phyloP scores from a whole-genome alignment of 1,140 invertebrate species.

The Choristoneura fumiferana region DNA sequence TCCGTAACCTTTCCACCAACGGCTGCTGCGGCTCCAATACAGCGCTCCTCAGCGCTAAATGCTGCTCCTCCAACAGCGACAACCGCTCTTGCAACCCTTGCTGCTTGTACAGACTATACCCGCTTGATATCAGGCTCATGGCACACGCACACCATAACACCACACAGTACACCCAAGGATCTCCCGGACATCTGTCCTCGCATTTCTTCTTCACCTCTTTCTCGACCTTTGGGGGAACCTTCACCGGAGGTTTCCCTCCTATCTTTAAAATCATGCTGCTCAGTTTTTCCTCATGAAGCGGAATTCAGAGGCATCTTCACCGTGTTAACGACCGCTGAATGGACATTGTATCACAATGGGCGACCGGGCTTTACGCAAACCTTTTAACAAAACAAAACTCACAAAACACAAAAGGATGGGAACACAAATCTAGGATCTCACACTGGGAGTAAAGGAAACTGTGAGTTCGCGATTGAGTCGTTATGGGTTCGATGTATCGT shows the following conservation, averaged over 20 bases:
- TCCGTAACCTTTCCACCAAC: slow-evolving; percentile 53
- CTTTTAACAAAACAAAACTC: slow-evolving; percentile 5
- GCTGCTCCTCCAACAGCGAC: slow-evolving; percentile 63
- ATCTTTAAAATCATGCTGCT: slow-evolving; percentile 65
- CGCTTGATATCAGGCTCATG: slow-evolving; percentile 71
- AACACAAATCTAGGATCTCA: not conserved
- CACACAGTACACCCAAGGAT: slow-evolving; percentile 67
- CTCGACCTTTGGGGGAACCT: slow-evolving; percentile 33
- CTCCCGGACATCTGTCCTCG: slow-evolving; percentile 57
- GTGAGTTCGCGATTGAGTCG: slow-evolving; percentile 9
- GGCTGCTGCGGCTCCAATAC: slow-evolving; percentile 70
- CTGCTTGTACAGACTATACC: slow-evolving; percentile 63
- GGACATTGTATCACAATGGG: slow-evolving; percentile 10
- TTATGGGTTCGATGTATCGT: slow-evolving; percentile 37
- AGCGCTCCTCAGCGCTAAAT: slow-evolving; percentile 58
- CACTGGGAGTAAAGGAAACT: slow-evolving; percentile 1
- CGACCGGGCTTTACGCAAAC: slow-evolving; percentile 1
- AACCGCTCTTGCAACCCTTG: slow-evolving; percentile 56
- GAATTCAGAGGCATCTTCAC: slow-evolving; percentile 14
- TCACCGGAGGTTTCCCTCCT: slow-evolving; percentile 60
- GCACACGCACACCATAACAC: slow-evolving; percentile 74
- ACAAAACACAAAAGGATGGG: not conserved
- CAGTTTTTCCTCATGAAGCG: slow-evolving; percentile 33
- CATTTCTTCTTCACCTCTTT: slow-evolving; percentile 47
- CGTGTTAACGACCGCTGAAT: slow-evolving; percentile 4